Evolutionary conservation across 2,797 vertebrate genomes (phyloP).

Genomic region (Masticophis lateralis): DNA sequence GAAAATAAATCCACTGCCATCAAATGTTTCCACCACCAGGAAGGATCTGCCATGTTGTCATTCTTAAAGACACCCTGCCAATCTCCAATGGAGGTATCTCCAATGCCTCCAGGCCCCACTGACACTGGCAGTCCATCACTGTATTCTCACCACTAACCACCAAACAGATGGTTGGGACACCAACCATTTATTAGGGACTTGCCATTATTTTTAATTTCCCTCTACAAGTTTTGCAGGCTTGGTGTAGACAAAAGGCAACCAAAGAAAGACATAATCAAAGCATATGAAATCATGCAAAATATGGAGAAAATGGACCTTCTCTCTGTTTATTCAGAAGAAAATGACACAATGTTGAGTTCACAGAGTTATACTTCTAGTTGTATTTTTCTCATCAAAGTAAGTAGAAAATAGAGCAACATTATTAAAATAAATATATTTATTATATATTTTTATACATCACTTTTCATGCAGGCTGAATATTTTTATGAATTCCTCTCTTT

Average conservation of each 20-base stretch:
- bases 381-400: neutral
- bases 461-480: slow-evolving; percentile 81
- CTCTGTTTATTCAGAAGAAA: neutral
- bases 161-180: neutral
- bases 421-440: slow-evolving; percentile 29
- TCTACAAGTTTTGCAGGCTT: neutral
- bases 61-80: neutral
- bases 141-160: neutral
- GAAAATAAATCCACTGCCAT: neutral
- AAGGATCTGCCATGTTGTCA: neutral
- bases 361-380: neutral
- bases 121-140: neutral
- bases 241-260: neutral
- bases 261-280: neutral
- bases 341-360: neutral
- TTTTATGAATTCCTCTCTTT: slow-evolving; percentile 89
- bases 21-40: neutral
- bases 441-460: slow-evolving; percentile 14
- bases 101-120: neutral
- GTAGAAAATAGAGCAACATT: slow-evolving; percentile 2
- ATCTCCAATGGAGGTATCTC: neutral
- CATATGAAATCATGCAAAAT: neutral
- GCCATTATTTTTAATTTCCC: neutral
- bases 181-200: neutral
- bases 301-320: neutral